Evolutionary conservation across 2,797 vertebrate species (phyloP).

Genomic region (Ciconia nigra): DNA sequence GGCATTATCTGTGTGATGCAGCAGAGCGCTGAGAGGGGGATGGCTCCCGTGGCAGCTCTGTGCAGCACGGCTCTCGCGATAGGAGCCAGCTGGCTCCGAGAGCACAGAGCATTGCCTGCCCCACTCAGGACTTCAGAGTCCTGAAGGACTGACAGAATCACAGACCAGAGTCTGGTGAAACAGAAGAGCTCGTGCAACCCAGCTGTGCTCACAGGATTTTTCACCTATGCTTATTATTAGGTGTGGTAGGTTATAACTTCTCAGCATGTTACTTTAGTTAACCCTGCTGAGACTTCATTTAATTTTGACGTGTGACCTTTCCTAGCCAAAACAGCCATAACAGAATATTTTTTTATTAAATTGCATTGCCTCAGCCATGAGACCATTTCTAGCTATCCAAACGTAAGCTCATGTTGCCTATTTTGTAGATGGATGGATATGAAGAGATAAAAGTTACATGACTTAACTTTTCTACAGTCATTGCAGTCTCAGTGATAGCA

Average conservation of each 20-base stretch:
- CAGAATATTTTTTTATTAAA: not conserved
- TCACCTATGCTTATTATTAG: not conserved
- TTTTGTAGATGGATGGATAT: not conserved
- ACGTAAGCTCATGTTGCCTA: not conserved
- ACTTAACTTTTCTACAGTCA: not conserved
- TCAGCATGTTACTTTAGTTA: not conserved
- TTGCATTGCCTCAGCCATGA: not conserved
- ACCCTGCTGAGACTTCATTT: not conserved
- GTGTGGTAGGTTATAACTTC: not conserved
- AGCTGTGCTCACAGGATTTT: not conserved
- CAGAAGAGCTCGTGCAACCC: not conserved
- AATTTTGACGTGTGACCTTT: not conserved
- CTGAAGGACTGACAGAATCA: too few species aligned
- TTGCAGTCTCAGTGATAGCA: not conserved
- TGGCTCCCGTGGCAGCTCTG: not conserved
- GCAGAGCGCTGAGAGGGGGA: not conserved
- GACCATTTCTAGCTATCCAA: not conserved
- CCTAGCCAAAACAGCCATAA: not conserved
- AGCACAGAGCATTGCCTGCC: not conserved
- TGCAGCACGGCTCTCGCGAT: not conserved
- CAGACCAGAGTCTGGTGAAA: not conserved
- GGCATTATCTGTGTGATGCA: not conserved
- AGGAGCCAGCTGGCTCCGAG: not conserved
- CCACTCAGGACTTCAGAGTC: not conserved
- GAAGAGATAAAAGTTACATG: not conserved